phyloP scores from a whole-genome alignment of 2,113 vertebrate species.

The Cavia porcellus region DNA sequence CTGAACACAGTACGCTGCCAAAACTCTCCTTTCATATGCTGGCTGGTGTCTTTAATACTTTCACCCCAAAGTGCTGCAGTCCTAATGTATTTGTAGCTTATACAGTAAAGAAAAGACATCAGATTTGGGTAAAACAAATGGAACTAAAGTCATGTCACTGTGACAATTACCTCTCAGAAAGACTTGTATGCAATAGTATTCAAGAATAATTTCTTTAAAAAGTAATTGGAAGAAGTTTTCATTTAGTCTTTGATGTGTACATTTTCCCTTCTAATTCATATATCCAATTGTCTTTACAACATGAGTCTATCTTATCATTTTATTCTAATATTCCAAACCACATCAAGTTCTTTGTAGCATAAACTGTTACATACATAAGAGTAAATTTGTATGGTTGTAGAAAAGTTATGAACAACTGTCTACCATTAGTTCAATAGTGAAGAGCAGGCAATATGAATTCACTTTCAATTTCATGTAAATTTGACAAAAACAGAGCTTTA shows the following conservation, averaged over 20 bases:
- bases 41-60: too few species aligned
- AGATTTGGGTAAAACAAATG: background rate
- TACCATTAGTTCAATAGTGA: background rate
- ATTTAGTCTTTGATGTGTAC: background rate
- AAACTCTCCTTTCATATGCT: background rate
- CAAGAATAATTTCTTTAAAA: conserved; percentile 5
- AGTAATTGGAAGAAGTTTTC: background rate
- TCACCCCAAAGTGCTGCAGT: background rate
- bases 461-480: background rate
- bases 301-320: background rate
- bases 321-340: background rate
- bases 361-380: background rate
- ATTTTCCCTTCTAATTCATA: background rate
- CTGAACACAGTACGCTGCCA: too few species aligned
- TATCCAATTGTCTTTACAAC: background rate
- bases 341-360: background rate
- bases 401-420: background rate
- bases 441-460: background rate
- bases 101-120: background rate
- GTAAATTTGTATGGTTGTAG: background rate
- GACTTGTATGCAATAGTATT: background rate
- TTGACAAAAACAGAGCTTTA: background rate
- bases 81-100: background rate
- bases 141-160: rapidly evolving
- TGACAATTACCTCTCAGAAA: background rate